Evolutionary conservation across 2,113 vertebrate genomes (phyloP).

Genomic region (Corythornis madagascariensis): DNA sequence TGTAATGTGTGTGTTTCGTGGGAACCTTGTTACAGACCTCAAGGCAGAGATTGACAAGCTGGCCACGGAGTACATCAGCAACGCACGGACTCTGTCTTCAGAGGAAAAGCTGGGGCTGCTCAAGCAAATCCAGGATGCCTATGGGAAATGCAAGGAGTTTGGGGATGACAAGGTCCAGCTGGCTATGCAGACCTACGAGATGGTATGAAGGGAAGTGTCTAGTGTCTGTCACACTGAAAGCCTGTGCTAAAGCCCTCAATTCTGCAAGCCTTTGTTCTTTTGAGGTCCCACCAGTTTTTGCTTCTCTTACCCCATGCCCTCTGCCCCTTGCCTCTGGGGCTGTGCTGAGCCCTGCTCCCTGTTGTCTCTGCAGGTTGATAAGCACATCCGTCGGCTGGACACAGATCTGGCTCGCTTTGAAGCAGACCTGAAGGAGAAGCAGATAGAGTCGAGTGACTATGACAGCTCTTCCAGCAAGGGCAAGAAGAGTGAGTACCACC

Average conservation of each 20-base stretch:
- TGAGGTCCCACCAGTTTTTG: neutral
- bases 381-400: constrained; percentile 94
- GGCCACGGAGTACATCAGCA: constrained; percentile 93
- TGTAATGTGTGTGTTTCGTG: neutral
- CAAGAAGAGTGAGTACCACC: constrained; percentile 88
- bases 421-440: constrained; percentile 96
- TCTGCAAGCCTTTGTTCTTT: neutral
- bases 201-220: constrained; percentile 81
- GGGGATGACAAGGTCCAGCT: constrained; percentile 98
- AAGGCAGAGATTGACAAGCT: constrained; percentile 94
- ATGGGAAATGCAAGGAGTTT: constrained; percentile 96
- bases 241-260: neutral
- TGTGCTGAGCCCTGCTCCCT: neutral
- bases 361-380: constrained; percentile 85
- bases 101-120: constrained; percentile 93
- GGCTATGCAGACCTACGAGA: constrained; percentile 98
- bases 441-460: constrained; percentile 95
- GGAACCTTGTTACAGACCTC: constrained; percentile 81
- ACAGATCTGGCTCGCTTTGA: constrained; percentile 96
- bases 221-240: neutral
- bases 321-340: neutral
- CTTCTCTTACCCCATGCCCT: neutral
- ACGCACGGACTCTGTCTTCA: constrained; percentile 87
- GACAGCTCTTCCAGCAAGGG: constrained; percentile 97
- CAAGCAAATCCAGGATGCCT: constrained; percentile 94